A percentile compares a stretch with the other conserved stretches of the same genome.
phyloP scores from a whole-genome alignment of 1,140 invertebrate genomes.

The Cecropterus lyciades region DNA sequence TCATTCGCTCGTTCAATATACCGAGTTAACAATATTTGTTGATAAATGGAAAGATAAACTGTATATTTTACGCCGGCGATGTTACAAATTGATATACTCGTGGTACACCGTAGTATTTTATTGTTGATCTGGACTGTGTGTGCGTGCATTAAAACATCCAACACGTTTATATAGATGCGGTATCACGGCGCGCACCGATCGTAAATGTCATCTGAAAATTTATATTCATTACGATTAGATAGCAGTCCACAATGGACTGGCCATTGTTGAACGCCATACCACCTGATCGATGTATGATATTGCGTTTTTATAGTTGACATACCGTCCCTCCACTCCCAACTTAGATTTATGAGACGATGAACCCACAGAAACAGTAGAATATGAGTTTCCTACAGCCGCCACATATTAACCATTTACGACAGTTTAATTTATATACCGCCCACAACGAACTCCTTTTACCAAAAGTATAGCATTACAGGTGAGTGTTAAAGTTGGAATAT shows the following conservation, averaged over 20 bases:
- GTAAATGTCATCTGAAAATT: constrained; percentile 83
- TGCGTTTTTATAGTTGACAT: constrained; percentile 73
- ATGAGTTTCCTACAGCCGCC: constrained; percentile 51
- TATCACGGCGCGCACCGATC: constrained; percentile 75
- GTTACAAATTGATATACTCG: constrained; percentile 68
- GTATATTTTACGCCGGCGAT: constrained; percentile 60
- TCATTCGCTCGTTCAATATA: constrained; percentile 18
- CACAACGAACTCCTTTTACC: constrained; percentile 47
- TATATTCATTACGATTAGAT: constrained; percentile 84
- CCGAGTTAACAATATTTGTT: constrained; percentile 57
- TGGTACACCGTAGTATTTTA: constrained; percentile 54
- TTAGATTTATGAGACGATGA: constrained; percentile 55
- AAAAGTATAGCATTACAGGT: constrained; percentile 55
- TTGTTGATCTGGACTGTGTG: constrained; percentile 54
- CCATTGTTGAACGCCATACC: constrained; percentile 71
- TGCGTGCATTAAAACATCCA: constrained; percentile 70
- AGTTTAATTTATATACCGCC: constrained; percentile 65
- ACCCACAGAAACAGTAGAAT: constrained; percentile 59
- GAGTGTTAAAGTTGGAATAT: constrained; percentile 42
- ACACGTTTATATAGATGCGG: constrained; percentile 73
- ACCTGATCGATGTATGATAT: constrained; percentile 80
- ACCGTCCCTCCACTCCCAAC: constrained; percentile 47
- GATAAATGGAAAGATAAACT: constrained; percentile 65
- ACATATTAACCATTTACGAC: constrained; percentile 64
- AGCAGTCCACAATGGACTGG: constrained; percentile 69